A percentile compares a stretch with the other conserved stretches of the same genome.
phyloP scores from a whole-genome alignment of 2,888 invertebrate genomes.

The Drosophila monieri region DNA sequence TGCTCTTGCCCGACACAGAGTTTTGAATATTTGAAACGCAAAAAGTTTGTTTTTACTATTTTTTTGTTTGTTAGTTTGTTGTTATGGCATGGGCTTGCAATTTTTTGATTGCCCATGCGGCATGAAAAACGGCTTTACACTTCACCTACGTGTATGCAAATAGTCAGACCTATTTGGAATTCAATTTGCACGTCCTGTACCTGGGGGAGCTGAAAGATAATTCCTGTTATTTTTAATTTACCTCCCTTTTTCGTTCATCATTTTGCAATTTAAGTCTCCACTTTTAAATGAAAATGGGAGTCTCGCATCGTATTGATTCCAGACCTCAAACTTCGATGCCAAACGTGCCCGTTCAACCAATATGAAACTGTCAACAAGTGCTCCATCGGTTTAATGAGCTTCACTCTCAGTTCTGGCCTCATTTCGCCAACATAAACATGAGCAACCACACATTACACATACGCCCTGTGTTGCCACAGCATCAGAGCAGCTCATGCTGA shows the following conservation, averaged over 20 bases:
- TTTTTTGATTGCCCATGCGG: conserved; percentile 10
- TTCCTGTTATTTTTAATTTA: not conserved
- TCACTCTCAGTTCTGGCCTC: conserved; percentile 20
- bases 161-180: conserved; percentile 33
- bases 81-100: conserved; percentile 18
- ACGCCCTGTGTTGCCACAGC: conserved; percentile 55
- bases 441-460: conserved; percentile 50
- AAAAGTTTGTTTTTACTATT: conserved; percentile 13
- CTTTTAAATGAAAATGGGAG: not conserved
- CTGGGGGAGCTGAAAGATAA: not conserved
- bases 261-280: not conserved
- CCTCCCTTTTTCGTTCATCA: not conserved
- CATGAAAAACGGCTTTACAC: conserved; percentile 16
- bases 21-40: conserved; percentile 26
- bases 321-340: not conserved
- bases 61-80: not conserved
- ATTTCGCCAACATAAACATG: conserved; percentile 13
- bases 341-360: conserved; percentile 3
- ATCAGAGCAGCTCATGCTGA: conserved; percentile 10
- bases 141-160: conserved; percentile 10
- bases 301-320: not conserved
- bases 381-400: conserved; percentile 23
- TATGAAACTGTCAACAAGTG: conserved; percentile 19
- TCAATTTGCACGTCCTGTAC: conserved; percentile 22
- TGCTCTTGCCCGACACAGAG: conserved; percentile 9